Evolutionary conservation across 2,113 vertebrate species (phyloP), one percentile per base, ranked within the genome.

Genomic region (Corythornis vintsioides): DNA sequence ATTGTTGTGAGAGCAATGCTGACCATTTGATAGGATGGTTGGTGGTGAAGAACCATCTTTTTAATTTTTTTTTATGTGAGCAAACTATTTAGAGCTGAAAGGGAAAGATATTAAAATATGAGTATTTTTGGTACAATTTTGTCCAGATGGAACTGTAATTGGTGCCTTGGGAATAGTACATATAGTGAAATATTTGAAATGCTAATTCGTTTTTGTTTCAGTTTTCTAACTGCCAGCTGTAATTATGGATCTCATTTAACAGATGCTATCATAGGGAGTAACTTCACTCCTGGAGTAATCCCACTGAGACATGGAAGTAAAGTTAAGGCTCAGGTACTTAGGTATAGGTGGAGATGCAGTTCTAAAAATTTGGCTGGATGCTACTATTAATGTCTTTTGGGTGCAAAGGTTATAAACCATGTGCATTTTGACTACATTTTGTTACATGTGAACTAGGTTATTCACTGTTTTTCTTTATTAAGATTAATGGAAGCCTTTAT

Each of bases 161-260:
- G 88, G 59, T 89, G 56, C 85, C 82, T 80, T 83, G 94, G 91
- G 94, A 94, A 88, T 95, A 89, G 67, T 77, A 29, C 47, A 55
- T 88, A 74, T 70, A 80, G 63, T 55, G 78, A 88, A 91, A 92
- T 94, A 94, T 92, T 94, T 95, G 94, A 95, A 95, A 89, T 94
- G 88, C 79, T 94, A 92, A 95, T 95, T 85, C 7, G 52, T 80
- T 94, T 94, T 90, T 93, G 47, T 42, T 94, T 93, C 83, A 73
- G 79, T 94, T 94, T 96, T 94, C 50, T 75, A 85, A 80, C 85
- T 87, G 75, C 85, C 82, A 70, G 85, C 72, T 92, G 85, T 95
- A 95, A 95, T 95, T 94, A 93, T 66, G 85, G 67, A 77, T 93
- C 75, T 95, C 56, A 83, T 96, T 95, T 95, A 91, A 76, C 75